Conservation (phyloP, 2,888 invertebrate species). For the Dryadula phaetusa region DNA sequence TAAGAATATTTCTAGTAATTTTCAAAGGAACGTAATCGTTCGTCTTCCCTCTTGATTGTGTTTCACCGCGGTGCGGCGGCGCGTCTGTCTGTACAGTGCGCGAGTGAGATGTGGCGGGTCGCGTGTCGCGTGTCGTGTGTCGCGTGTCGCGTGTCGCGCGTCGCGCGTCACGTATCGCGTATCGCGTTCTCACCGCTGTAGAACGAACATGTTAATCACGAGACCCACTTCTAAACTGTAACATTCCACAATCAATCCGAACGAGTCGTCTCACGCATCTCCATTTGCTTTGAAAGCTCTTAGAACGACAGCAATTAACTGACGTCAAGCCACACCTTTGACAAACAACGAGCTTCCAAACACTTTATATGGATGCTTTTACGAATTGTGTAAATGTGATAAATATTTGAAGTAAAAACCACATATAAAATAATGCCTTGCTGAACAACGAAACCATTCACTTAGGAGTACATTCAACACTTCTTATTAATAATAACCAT, state of each 20-base stretch:
- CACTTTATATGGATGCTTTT: too few species aligned
- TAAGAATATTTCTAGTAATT: not conserved
- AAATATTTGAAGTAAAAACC: not conserved
- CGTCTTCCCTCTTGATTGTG: conserved; percentile 11
- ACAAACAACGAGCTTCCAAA: not conserved
- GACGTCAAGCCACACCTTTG: not conserved
- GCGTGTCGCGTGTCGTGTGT: not conserved
- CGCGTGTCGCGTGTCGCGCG: not conserved
- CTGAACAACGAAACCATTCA: too few species aligned
- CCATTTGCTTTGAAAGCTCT: conserved; percentile 17
- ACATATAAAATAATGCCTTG: not conserved
- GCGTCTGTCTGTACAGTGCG: not conserved
- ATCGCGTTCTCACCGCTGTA: not conserved
- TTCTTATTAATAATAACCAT: too few species aligned
- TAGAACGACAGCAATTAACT: conserved; percentile 26
- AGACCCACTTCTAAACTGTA: conserved; percentile 25
- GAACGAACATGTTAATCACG: conserved; percentile 33
- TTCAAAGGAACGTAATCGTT: conserved; percentile 6
- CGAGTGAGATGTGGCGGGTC: not conserved
- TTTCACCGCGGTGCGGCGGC: not conserved
- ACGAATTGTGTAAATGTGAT: too few species aligned
- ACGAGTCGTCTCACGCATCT: conserved; percentile 19
- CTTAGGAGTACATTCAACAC: too few species aligned
- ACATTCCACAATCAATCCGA: conserved; percentile 35
- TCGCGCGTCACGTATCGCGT: not conserved